Evolutionary conservation across 2,113 vertebrate genomes (phyloP), one percentile per base, ranked within the genome.

Genomic region (Bagarius yarrelli): DNA sequence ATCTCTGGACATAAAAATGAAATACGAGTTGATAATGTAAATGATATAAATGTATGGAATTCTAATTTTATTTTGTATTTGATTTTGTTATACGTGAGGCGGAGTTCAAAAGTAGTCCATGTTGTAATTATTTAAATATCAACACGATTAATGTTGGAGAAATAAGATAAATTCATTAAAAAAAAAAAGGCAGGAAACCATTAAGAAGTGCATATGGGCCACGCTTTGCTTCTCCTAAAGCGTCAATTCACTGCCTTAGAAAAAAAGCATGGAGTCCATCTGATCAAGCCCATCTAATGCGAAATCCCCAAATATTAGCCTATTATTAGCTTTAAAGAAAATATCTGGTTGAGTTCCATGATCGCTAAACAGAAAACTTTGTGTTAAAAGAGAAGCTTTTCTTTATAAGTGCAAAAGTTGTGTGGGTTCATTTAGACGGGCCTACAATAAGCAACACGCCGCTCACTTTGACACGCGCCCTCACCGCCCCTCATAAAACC

Each of bases 391-490:
- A 67, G 11, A 34, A 25, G 32, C 34, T 47, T 16, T 40, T 66
- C 3, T 6, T 4, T 3, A 81, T 4, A 50, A 81, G 60, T 74
- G 67, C 36, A 44, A 6, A 32, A 16, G 61, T 25, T n/a, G 44
- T 63, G 40, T 16, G 44, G 71, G 82, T 76, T 83, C 70, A 81
- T 67, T 21, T 18, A 52, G 52, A 80, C 25, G 61, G 80, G 80
- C 80, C 80, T 83, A 80, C 73, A 80, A 40, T 44, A 56, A 47
- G 69, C 67, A 72, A 40, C 80, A 75, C 78, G 71, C 71, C 61
- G 77, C 76, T 80, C 71, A 83, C 72, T 83, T 53, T 75, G 70
- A 80, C 78, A 69, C 78, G 76, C 78, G 64, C 78, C 75, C 80
- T 75, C 80, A 59, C 52, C 71, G 52, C 32, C 76, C 69, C 53